Conservation (phyloP, 2,797 vertebrate genomes). For the Thalassophryne amazonica region DNA sequence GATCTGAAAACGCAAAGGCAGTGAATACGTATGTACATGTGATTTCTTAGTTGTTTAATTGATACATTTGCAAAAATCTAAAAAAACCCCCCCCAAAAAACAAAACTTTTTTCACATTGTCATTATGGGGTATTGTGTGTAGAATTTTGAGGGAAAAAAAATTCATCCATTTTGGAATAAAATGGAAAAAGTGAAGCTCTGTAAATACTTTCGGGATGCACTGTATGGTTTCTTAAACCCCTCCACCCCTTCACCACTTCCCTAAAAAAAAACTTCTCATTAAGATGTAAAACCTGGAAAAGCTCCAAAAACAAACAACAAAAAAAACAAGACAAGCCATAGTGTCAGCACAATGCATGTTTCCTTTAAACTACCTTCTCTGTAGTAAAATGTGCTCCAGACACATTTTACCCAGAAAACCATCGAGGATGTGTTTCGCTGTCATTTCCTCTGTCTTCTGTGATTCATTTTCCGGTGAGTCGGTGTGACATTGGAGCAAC, state of each 20-base stretch:
- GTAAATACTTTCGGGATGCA: no score
- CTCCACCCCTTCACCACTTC: no score
- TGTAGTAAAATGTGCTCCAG: slow-evolving; percentile 31
- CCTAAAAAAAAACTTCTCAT: slow-evolving; percentile 11
- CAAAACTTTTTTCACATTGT: no score
- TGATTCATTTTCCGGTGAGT: slow-evolving; percentile 53
- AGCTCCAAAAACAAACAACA: slow-evolving; percentile 35
- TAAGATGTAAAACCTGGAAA: slow-evolving; percentile 35
- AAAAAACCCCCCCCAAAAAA: slow-evolving; percentile 26
- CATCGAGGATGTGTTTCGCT: slow-evolving; percentile 57
- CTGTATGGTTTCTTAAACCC: no score
- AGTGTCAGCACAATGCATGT: slow-evolving; percentile 33
- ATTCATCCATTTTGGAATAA: no score
- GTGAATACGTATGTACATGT: no score
- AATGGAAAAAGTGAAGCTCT: no score
- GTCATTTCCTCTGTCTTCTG: slow-evolving; percentile 43
- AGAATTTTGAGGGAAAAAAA: no score
- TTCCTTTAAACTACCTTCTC: slow-evolving; percentile 44
- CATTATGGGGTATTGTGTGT: no score
- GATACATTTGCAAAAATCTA: no score
- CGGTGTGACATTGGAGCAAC: slow-evolving; percentile 52
- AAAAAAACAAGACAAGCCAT: slow-evolving; percentile 14
- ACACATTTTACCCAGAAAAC: slow-evolving; percentile 39
- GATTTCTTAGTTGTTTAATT: no score
- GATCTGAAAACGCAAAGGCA: no score